Evolutionary conservation across 2,797 vertebrate genomes (phyloP).

Genomic region (Rhabdomys pumilio): DNA sequence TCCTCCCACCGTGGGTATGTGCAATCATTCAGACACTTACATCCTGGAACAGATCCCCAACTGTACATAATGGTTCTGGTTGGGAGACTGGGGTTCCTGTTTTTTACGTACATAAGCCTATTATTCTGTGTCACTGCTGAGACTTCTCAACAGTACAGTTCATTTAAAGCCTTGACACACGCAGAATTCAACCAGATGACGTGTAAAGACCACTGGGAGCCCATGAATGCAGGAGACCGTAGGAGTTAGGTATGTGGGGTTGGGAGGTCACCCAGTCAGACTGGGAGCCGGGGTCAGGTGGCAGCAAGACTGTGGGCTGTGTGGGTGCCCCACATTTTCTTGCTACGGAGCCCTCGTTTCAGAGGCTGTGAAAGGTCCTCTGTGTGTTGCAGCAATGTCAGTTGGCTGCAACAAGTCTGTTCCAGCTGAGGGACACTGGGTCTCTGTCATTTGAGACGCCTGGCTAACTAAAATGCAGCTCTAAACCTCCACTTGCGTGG

Average conservation of each 20-base stretch:
- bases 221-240: neutral
- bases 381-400: neutral
- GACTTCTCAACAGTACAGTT: neutral
- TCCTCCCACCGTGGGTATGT: too few relatives aligned
- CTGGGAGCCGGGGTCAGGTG: accelerated
- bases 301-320: too few relatives aligned
- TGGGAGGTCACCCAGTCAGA: too few relatives aligned
- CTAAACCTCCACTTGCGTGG: neutral
- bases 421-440: neutral
- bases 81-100: neutral
- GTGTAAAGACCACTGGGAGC: neutral
- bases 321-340: too few relatives aligned
- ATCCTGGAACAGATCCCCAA: neutral
- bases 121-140: neutral
- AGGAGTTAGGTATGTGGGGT: neutral
- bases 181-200: neutral
- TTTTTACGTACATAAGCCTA: neutral
- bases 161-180: neutral
- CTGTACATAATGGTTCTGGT: neutral
- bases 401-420: neutral
- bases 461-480: neutral
- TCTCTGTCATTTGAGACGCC: constrained; percentile 13
- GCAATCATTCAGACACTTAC: accelerated
- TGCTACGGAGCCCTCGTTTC: neutral
- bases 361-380: neutral